Percentiles rank a stretch among this genome's conserved stretches.
Evolutionary conservation across 1,140 invertebrate genomes (phyloP).

Genomic region (Medauroidea extradentata): DNA sequence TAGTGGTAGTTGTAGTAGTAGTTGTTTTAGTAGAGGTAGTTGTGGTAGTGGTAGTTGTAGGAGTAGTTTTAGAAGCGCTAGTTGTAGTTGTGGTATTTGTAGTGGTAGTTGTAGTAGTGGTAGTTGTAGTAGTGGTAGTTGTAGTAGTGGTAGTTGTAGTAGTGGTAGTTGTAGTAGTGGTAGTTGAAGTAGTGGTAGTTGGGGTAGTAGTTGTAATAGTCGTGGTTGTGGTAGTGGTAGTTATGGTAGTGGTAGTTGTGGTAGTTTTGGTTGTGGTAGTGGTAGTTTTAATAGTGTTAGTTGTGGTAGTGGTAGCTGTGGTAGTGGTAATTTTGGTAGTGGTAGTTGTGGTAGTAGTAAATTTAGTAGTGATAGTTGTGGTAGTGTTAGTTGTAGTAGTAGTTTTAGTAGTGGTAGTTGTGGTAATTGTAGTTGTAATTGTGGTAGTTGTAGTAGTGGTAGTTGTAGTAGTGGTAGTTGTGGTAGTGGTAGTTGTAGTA

Average conservation of each 20-base stretch:
- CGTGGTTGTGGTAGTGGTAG: not conserved
- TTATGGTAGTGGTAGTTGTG: too few relatives aligned
- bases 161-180: not conserved
- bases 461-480: not conserved
- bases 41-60: not conserved
- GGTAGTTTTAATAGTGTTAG: too few relatives aligned
- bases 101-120: not conserved
- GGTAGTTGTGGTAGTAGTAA: too few relatives aligned
- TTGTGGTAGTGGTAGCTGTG: too few relatives aligned
- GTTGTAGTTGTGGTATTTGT: not conserved
- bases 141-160: not conserved
- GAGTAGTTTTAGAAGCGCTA: not conserved
- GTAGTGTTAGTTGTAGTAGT: too few relatives aligned
- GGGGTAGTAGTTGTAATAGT: not conserved
- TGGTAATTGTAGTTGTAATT: too few relatives aligned
- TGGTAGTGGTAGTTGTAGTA: too few relatives aligned
- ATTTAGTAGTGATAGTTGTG: too few relatives aligned
- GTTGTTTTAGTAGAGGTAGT: not conserved
- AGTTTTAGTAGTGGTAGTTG: too few relatives aligned
- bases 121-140: not conserved
- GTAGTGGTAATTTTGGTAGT: too few relatives aligned
- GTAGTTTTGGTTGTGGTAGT: too few relatives aligned
- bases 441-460: too few relatives aligned
- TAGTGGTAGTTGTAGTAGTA: not conserved
- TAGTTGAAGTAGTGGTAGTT: not conserved